A percentile compares a stretch with the other conserved stretches of the same genome.
Conservation (phyloP, 2,888 invertebrate genomes). For the Pilophorus perplexus region DNA sequence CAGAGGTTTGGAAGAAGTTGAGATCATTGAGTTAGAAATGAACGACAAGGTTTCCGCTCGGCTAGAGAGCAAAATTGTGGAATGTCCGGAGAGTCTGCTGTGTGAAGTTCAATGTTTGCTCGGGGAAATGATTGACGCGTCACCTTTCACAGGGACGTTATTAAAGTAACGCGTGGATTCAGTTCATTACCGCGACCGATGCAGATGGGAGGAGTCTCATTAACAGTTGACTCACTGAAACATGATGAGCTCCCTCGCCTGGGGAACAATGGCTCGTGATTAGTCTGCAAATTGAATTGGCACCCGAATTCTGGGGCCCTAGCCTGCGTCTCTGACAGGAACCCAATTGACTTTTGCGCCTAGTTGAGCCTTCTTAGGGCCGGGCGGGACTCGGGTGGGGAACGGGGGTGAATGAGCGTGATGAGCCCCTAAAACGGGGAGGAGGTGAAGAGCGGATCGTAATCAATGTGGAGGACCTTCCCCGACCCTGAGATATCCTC, state of each 20-base stretch:
- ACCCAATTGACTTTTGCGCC: constrained; percentile 28
- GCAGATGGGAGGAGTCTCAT: constrained; percentile 13
- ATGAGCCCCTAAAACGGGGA: background rate
- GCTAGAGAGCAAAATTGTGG: too few species aligned
- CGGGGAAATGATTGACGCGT: too few species aligned
- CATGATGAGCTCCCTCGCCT: constrained; percentile 9
- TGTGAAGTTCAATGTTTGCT: too few species aligned
- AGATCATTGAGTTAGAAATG: too few species aligned
- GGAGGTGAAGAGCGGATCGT: constrained; percentile 5
- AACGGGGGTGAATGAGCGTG: too few species aligned
- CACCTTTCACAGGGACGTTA: too few species aligned
- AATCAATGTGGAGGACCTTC: constrained; percentile 10
- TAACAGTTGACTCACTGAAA: constrained; percentile 30
- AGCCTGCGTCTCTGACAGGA: constrained; percentile 18
- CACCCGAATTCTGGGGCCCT: constrained; percentile 15
- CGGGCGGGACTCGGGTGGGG: background rate
- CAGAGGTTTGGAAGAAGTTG: too few species aligned
- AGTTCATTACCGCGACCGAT: background rate
- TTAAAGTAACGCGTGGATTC: too few species aligned
- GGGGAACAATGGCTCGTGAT: constrained; percentile 25
- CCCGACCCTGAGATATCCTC: background rate
- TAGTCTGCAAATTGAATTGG: constrained; percentile 34
- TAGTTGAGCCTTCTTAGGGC: constrained; percentile 20
- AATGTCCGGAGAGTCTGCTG: too few species aligned
- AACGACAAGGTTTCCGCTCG: too few species aligned